Base-by-base conservation (phyloP, 2,797 vertebrate species). In the Antrozous pallidus region DNA sequence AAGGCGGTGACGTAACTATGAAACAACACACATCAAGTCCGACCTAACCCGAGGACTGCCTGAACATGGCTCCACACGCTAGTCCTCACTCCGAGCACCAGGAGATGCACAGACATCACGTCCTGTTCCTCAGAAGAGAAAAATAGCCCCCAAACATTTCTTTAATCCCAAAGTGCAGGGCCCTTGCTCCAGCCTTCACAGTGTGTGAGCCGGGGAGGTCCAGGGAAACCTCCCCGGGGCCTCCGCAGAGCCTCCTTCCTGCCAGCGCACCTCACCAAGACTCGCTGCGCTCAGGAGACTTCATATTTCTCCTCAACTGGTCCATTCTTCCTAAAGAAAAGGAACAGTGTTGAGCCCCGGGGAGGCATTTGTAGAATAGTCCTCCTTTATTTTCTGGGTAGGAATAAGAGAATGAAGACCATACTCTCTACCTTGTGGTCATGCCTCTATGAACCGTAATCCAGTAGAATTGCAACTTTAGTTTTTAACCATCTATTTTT, bases 161-260 rank as follows among this genome's bases (percentile, higher is more conserved):
- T n/a, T 63, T 8, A 6, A 17, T 6, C 28, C 10, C 18, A 45
- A 42, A 47, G 56, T n/a, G 0, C 14, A 6, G 85, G 77, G 80
- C 3, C 10, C 11, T 0, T 3, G 49, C 18, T 1, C 4, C 0
- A 56, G 2, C 20, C 12, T 42, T 75, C 7, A 36, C 20, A 1
- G 16, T 49, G 14, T 47, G 8, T 82, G 42, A 86, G 24, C 8
- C 36, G 2, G 0, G 17, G 36, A 5, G 8, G 10, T 28, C 11
- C 14, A n/a, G 7, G 6, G 6, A 42, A 33, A 56, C 8, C 36
- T 0, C 22, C 10, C 6, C 9, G 65, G 13, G 20, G 28, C 1
- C 6, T 11, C 9, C 1, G 3, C n/a, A 69, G 10, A 24, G 17
- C 38, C 11, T 80, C 13, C 38, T 54, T 49, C 33, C 45, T 26